Evolutionary conservation across 1,140 invertebrate species (phyloP).

Genomic region (Euglossa dilemma): DNA sequence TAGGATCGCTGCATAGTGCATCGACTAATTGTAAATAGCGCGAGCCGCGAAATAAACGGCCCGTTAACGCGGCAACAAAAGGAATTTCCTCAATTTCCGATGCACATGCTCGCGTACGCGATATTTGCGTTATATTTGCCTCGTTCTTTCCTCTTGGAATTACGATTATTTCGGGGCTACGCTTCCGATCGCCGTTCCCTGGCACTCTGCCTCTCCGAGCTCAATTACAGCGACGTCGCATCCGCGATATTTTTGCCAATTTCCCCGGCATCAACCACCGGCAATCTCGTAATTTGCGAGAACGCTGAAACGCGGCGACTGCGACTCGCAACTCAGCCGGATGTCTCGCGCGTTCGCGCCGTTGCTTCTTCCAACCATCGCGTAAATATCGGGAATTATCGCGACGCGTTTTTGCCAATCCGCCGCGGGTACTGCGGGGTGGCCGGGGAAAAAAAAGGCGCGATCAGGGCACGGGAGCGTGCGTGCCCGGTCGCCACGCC

Average conservation of each 20-base stretch:
- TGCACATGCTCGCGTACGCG: no score
- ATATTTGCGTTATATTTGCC: neutral
- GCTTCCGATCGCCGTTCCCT: neutral
- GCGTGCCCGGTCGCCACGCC: neutral
- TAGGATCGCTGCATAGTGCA: conserved; percentile 38
- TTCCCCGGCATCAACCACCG: conserved; percentile 10
- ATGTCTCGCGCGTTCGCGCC: neutral
- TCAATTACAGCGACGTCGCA: neutral
- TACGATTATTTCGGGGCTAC: neutral
- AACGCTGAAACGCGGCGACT: neutral
- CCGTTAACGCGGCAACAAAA: conserved; percentile 4
- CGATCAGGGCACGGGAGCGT: neutral
- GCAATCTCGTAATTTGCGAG: neutral
- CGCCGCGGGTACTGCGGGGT: no score
- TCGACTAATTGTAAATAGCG: conserved; percentile 45
- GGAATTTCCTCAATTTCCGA: conserved; percentile 19
- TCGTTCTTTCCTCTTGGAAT: neutral
- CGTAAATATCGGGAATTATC: conserved; percentile 39
- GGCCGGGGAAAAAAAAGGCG: neutral
- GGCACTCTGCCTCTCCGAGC: neutral
- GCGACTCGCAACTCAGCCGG: neutral
- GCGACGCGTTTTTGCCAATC: neutral
- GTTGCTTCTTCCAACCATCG: neutral
- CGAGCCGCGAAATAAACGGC: conserved; percentile 49
- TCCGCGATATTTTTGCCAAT: neutral